Conservation (phyloP, 2,797 vertebrate species). For the Apogon hyalosoma region DNA sequence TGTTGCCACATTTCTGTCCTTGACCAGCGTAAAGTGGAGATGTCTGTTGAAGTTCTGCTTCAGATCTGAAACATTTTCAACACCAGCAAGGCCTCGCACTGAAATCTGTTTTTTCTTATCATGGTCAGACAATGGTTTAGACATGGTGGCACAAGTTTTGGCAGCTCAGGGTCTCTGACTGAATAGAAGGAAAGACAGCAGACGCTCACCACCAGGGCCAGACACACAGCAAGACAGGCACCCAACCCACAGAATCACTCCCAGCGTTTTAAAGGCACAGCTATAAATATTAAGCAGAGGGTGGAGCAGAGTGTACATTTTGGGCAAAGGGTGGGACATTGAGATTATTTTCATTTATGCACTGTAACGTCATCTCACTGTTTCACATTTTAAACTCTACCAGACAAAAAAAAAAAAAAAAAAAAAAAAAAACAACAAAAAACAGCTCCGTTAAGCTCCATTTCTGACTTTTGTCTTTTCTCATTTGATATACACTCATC, state of each 20-base stretch:
- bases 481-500: background rate
- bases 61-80: constrained; percentile 90
- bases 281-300: constrained; percentile 78
- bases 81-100: constrained; percentile 91
- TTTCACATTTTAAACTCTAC: background rate
- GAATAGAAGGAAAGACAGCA: constrained; percentile 54
- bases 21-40: constrained; percentile 95
- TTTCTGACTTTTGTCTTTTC: background rate
- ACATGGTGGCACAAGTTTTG: constrained; percentile 82
- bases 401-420: too few relatives aligned
- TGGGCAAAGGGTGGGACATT: constrained; percentile 37
- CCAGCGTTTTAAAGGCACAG: constrained; percentile 66
- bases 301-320: constrained; percentile 49
- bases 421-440: too few relatives aligned
- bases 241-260: constrained; percentile 24
- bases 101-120: constrained; percentile 93
- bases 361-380: background rate
- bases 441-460: background rate
- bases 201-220: constrained; percentile 37
- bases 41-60: constrained; percentile 95
- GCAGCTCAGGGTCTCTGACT: too few relatives aligned
- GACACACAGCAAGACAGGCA: constrained; percentile 53
- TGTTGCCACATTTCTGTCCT: constrained; percentile 94
- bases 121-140: constrained; percentile 90
- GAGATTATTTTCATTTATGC: background rate